These are phyloP conservation scores for Pseudorhombus dupliciocellatus DNA, from an alignment of 2,113 vertebrate genomes.

Conservation along the genomic window DNA sequence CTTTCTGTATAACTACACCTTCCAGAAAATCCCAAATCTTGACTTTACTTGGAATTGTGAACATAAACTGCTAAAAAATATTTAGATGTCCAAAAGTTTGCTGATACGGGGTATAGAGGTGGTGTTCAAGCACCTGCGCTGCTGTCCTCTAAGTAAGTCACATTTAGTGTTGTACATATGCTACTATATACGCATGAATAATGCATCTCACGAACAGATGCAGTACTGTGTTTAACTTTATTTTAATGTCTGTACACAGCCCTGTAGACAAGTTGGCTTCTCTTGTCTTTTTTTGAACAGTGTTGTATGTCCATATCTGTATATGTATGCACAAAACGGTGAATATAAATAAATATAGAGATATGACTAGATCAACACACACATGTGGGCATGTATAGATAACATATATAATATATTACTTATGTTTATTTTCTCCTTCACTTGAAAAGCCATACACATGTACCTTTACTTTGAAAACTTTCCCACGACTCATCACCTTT, in stretches of 20 bases:
- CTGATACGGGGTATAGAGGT: too few species aligned
- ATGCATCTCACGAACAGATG: too few species aligned
- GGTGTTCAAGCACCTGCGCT: too few species aligned
- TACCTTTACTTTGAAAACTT: slow-evolving; percentile 37
- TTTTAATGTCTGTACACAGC: too few species aligned
- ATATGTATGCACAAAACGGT: not conserved
- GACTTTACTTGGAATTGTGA: too few species aligned
- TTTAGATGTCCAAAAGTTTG: too few species aligned
- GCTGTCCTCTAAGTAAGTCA: too few species aligned
- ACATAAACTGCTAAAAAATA: too few species aligned
- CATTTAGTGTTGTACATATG: too few species aligned
- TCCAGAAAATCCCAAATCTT: not conserved
- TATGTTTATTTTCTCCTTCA: not conserved
- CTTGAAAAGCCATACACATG: slow-evolving; percentile 8
- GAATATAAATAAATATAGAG: too few species aligned
- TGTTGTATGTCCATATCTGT: not conserved
- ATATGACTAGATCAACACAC: not conserved
- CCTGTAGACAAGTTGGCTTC: not conserved
- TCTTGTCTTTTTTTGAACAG: not conserved
- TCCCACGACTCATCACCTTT: slow-evolving; percentile 7
- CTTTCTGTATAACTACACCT: not conserved
- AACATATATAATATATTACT: not conserved
- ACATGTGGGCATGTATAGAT: not conserved
- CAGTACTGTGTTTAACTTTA: too few species aligned
- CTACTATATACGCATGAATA: too few species aligned